Base-by-base conservation (phyloP, 2,888 invertebrate genomes). In the Orthosia cruda region DNA sequence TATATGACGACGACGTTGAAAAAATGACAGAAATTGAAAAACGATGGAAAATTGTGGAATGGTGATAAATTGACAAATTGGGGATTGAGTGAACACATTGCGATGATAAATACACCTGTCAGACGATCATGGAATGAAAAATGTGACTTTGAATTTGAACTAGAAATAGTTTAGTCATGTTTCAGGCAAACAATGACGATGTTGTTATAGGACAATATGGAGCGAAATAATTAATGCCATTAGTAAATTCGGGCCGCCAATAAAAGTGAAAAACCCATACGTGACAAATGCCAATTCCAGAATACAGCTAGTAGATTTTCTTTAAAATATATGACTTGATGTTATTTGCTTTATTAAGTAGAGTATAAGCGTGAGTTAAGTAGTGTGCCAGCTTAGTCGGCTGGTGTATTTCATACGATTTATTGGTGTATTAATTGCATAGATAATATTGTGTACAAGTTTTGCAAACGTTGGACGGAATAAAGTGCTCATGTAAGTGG, bases 241-340 rank as follows among this genome's bases (percentile, higher is more conserved):
- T 20, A 50, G 32, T 45, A 49, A 58, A 74, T 80, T 78, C 0
- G 54, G 75, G 61, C 23, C 59, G 65, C 12, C 47, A 52, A 16
- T 61, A 58, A 20, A 15, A 26, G 1, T 75, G 50, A 23, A 81
- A 82, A 84, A 77, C 77, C 85, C 85, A 72, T 32, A 73, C 47
- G 66, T 85, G 83, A 81, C 72, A 11, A 84, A 81, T 57, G 16
- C 23, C 4, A 70, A 61, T 79, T 68, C 63, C 32, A 32, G 59
- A 68, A 62, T 47, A 16, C 3, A n/a, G 15, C 45, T 52, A 55
- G 12, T 23, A 3, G 7, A 64, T 55, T 59, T 74, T 74, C 50
- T 61, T 70, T 47, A 66, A 57, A 77, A 45, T 63, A 54, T 18
- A 45, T 9, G n/a, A 57, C 18, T 20, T 32, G 18, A 11, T 59